A percentile compares a stretch with the other conserved stretches of the same genome.
Evolutionary conservation across 2,113 vertebrate species (phyloP).

Genomic region (Megaleporinus macrocephalus): DNA sequence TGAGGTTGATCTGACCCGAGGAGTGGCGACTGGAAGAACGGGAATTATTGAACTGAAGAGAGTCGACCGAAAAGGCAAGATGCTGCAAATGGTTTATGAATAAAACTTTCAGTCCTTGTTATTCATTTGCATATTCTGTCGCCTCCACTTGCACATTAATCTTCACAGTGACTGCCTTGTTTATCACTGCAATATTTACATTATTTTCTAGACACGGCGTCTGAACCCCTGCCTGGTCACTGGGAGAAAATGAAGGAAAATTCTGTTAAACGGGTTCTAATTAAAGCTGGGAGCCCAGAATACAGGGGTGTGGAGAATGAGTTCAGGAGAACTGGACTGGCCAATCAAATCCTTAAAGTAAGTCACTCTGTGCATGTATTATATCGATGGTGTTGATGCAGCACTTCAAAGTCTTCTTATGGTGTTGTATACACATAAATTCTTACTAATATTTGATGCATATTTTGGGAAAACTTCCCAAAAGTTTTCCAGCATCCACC

Average conservation of each 20-base stretch:
- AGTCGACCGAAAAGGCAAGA: conserved; percentile 63
- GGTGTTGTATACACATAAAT: too few relatives aligned
- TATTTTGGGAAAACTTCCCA: too few relatives aligned
- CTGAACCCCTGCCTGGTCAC: conserved; percentile 61
- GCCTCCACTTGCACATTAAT: neutral
- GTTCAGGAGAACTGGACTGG: conserved; percentile 61
- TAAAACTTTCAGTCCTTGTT: too few relatives aligned
- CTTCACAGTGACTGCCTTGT: neutral
- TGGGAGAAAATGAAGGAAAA: conserved; percentile 82
- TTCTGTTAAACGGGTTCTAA: conserved; percentile 54
- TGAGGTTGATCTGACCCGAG: conserved; percentile 14
- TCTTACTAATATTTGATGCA: too few relatives aligned
- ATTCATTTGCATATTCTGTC: neutral
- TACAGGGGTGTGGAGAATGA: conserved; percentile 62
- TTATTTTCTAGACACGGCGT: neutral
- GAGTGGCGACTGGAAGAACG: conserved; percentile 53
- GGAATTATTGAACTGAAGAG: conserved; percentile 48
- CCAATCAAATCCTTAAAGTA: conserved; percentile 73
- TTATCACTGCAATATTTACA: neutral
- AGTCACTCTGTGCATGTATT: neutral
- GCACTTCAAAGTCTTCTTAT: too few relatives aligned
- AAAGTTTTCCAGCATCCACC: too few relatives aligned
- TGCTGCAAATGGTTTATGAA: neutral
- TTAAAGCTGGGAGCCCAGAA: conserved; percentile 61
- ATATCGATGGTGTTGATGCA: too few relatives aligned